These are phyloP conservation scores for Agonopterix heracliana DNA, from an alignment of 2,888 invertebrate species.

Conservation along the genomic window DNA sequence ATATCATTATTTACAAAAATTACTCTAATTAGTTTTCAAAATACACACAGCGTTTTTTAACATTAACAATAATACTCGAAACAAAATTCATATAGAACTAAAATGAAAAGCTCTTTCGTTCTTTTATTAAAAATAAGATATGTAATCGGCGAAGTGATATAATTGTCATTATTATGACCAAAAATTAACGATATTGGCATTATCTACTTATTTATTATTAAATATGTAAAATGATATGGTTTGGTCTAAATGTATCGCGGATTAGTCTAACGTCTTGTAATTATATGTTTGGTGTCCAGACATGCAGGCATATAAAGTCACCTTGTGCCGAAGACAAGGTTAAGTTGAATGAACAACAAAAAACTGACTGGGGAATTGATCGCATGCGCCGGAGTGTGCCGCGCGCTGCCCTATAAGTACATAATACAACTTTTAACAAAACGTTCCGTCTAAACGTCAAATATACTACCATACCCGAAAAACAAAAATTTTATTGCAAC, in stretches of 20 bases:
- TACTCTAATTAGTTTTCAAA: conserved; percentile 34
- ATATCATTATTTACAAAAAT: conserved; percentile 32
- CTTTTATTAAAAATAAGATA: conserved; percentile 40
- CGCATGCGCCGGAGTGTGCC: conserved; percentile 39
- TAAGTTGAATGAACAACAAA: conserved; percentile 69
- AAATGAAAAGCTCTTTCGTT: conserved; percentile 39
- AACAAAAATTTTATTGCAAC: conserved; percentile 25
- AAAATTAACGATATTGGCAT: conserved; percentile 1
- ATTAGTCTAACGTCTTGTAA: conserved; percentile 62
- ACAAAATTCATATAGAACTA: conserved; percentile 43
- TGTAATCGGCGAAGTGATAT: conserved; percentile 20
- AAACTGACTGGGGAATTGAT: conserved; percentile 50
- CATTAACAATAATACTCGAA: conserved; percentile 48
- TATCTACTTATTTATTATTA: conserved; percentile 4
- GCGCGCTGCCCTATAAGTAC: conserved; percentile 22
- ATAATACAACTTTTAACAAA: conserved; percentile 23
- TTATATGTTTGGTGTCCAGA: conserved; percentile 69
- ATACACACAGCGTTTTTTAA: conserved; percentile 41
- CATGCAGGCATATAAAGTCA: conserved; percentile 71
- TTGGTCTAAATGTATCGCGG: conserved; percentile 57
- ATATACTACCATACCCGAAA: conserved; percentile 25
- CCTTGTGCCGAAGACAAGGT: conserved; percentile 69
- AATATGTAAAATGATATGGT: conserved; percentile 66
- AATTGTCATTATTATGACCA: conserved; percentile 9
- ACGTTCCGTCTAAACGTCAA: conserved; percentile 19